Conservation (phyloP, 2,888 invertebrate genomes). For the Entomobrya proxima region DNA sequence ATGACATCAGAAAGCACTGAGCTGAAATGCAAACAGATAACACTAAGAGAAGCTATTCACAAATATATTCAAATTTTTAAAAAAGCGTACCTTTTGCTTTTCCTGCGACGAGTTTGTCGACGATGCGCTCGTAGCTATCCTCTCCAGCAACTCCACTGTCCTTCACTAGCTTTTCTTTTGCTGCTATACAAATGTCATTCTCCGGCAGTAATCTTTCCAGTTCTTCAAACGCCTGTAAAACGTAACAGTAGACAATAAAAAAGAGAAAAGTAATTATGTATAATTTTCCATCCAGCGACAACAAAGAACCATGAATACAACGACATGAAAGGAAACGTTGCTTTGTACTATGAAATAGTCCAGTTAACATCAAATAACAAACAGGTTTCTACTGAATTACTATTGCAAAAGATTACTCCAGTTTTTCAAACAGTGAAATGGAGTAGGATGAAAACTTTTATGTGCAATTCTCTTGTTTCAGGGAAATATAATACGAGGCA, state of each 20-base stretch:
- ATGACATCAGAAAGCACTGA: too few relatives aligned
- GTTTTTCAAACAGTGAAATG: too few relatives aligned
- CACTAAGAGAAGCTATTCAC: slow-evolving; percentile 20
- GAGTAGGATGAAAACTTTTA: too few relatives aligned
- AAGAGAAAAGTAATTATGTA: background rate
- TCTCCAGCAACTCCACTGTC: slow-evolving; percentile 96
- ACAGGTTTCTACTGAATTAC: too few relatives aligned
- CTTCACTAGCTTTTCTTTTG: slow-evolving; percentile 93
- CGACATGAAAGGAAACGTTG: too few relatives aligned
- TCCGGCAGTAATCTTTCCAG: slow-evolving; percentile 89
- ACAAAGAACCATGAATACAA: background rate
- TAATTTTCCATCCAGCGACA: background rate
- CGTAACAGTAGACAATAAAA: background rate
- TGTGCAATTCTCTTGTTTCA: too few relatives aligned
- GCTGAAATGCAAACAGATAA: too few relatives aligned
- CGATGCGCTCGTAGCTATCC: slow-evolving; percentile 91
- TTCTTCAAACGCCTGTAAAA: slow-evolving; percentile 92
- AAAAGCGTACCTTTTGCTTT: slow-evolving; percentile 87
- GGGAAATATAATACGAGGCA: too few relatives aligned
- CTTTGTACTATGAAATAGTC: too few relatives aligned
- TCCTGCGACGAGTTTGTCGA: slow-evolving; percentile 88
- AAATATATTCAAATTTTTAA: background rate
- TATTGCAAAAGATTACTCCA: too few relatives aligned
- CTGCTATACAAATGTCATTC: slow-evolving; percentile 93
- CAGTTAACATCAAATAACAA: too few relatives aligned